phyloP scores from a whole-genome alignment of 92 coral and sea anemone species.

The Parazoanthus swiftii region DNA sequence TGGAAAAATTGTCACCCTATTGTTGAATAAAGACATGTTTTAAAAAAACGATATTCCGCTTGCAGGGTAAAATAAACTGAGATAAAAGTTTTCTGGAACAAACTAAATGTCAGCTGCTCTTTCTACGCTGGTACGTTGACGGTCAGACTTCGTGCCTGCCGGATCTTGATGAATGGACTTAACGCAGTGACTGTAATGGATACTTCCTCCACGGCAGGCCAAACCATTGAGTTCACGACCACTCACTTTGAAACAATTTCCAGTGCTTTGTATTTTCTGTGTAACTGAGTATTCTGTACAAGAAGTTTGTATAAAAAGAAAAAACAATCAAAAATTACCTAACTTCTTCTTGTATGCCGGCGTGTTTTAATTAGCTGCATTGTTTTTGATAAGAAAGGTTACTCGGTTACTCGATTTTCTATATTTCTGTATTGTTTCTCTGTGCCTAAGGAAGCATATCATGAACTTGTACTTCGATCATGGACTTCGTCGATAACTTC shows the following conservation, averaged over 20 bases:
- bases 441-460: neutral
- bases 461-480: neutral
- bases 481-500: too few species aligned
- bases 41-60: neutral
- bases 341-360: neutral
- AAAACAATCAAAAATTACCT: too few species aligned
- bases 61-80: neutral
- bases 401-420: too few species aligned
- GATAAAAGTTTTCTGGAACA: neutral
- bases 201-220: neutral
- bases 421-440: neutral
- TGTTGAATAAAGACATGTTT: neutral
- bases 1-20: too few species aligned
- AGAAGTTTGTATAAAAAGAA: too few species aligned
- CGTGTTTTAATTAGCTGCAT: neutral
- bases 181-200: slow-evolving; percentile 16
- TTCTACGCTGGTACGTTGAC: neutral
- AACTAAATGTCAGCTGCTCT: neutral
- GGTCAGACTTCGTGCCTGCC: slow-evolving; percentile 1
- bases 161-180: slow-evolving; percentile 11
- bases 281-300: neutral
- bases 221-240: neutral
- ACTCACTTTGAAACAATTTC: neutral
- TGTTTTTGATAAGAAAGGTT: neutral
- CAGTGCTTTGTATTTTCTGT: neutral